phyloP scores from a whole-genome alignment of 1,140 invertebrate species.

The Matsumurasca onukii region DNA sequence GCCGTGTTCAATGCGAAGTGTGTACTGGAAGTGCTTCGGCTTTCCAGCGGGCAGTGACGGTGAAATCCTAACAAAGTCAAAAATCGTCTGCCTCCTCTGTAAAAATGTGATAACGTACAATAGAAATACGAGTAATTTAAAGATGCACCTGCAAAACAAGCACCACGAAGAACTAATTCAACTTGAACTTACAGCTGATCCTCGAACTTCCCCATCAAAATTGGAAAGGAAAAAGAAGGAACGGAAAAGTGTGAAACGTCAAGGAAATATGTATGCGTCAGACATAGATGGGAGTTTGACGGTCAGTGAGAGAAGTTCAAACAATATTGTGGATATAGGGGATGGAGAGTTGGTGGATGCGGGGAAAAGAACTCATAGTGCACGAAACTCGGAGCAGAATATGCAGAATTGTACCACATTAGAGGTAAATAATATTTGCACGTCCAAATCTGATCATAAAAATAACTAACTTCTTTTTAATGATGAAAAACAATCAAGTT shows the following conservation, averaged over 20 bases:
- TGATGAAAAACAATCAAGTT: no score
- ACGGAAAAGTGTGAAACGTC: conserved; percentile 48
- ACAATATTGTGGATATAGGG: no score
- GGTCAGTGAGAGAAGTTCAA: conserved; percentile 45
- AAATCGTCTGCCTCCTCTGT: conserved; percentile 61
- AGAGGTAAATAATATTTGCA: no score
- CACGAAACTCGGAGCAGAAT: no score
- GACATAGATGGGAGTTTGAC: conserved; percentile 52
- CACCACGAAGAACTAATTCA: conserved; percentile 54
- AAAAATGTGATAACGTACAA: conserved; percentile 63
- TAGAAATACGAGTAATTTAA: conserved; percentile 61
- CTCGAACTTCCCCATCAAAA: conserved; percentile 33
- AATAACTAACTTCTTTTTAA: no score
- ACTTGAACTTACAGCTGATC: conserved; percentile 46
- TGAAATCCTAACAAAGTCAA: conserved; percentile 61
- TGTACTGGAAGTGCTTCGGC: conserved; percentile 66
- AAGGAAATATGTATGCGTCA: conserved; percentile 49
- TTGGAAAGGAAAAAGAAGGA: conserved; percentile 49
- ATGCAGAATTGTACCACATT: no score
- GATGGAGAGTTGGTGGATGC: no score
- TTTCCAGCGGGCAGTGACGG: conserved; percentile 62
- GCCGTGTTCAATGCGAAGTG: conserved; percentile 60
- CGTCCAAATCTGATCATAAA: no score
- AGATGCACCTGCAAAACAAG: conserved; percentile 63
- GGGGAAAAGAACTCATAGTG: no score